Conservation (phyloP, 2,888 invertebrate genomes). For the Cremastinae sp. region DNA sequence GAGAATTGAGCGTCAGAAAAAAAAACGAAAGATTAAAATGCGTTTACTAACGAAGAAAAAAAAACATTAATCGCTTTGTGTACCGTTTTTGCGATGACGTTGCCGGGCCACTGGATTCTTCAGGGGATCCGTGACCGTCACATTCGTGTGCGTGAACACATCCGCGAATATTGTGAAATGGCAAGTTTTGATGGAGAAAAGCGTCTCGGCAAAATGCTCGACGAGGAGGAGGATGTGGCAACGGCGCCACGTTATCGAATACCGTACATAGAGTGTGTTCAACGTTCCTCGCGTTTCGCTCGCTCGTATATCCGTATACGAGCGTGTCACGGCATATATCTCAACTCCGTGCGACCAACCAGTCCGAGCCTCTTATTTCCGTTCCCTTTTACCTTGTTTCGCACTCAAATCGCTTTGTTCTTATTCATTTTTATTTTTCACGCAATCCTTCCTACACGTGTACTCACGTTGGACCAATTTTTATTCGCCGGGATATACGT, state of each 20-base stretch:
- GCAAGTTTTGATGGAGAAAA: slow-evolving; percentile 39
- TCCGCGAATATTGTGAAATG: not conserved
- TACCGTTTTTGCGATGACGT: not conserved
- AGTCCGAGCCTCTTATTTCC: slow-evolving; percentile 45
- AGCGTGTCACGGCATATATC: slow-evolving; percentile 17
- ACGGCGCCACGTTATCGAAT: slow-evolving; percentile 61
- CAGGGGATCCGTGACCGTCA: not conserved
- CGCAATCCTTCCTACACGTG: not conserved
- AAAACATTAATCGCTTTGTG: not conserved
- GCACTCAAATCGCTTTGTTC: slow-evolving; percentile 10
- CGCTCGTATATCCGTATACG: slow-evolving; percentile 20
- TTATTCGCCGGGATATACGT: not conserved
- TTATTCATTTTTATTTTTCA: slow-evolving; percentile 1
- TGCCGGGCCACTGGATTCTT: slow-evolving; percentile 27
- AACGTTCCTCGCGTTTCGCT: slow-evolving; percentile 43
- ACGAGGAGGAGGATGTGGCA: slow-evolving; percentile 59
- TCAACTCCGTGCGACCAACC: slow-evolving; percentile 16
- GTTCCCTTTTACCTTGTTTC: slow-evolving; percentile 46
- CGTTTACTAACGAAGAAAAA: not conserved
- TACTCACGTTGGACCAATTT: not conserved
- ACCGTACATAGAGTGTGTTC: slow-evolving; percentile 48
- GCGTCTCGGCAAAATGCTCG: slow-evolving; percentile 22
- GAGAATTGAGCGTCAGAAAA: no score
- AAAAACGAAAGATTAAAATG: no score
- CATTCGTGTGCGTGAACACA: not conserved